phyloP scores from a whole-genome alignment of 2,113 vertebrate species.

The Dicerorhinus sumatrensis region DNA sequence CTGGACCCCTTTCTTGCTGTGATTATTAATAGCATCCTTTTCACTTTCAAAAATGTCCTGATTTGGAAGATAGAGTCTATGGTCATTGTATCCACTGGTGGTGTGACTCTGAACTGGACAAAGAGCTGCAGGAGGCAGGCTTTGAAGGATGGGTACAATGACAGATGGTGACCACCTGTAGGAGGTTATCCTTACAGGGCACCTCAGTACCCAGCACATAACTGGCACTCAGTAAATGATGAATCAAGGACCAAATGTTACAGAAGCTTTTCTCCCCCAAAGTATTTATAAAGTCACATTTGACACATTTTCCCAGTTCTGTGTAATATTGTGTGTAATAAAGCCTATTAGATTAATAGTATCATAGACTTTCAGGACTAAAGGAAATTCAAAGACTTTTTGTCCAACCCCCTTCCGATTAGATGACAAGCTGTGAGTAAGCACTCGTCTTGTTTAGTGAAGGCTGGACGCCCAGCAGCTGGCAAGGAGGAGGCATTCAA shows the following conservation, averaged over 20 bases:
- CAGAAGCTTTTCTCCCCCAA: not conserved
- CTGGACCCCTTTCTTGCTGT: conserved; percentile 7
- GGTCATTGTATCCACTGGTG: not conserved
- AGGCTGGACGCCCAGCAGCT: not conserved
- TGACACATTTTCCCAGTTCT: not conserved
- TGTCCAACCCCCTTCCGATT: not conserved
- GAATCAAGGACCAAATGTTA: not conserved
- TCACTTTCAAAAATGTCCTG: conserved; percentile 43
- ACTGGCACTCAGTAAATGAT: not conserved
- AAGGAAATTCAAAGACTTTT: not conserved
- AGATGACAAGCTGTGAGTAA: not conserved
- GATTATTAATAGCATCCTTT: conserved; percentile 67
- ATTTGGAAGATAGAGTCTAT: conserved; percentile 39
- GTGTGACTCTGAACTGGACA: not conserved
- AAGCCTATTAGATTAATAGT: not conserved
- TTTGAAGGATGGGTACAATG: not conserved
- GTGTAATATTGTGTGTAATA: not conserved
- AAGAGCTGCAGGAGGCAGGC: not conserved
- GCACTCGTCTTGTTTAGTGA: not conserved
- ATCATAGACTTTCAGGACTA: not conserved
- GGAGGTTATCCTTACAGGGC: not conserved
- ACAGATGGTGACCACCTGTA: not conserved
- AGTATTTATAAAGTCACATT: not conserved
- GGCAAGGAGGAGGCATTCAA: not conserved
- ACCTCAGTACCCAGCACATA: not conserved